Evolutionary conservation across 2,888 invertebrate genomes (phyloP), one percentile per base, ranked within the genome.

Genomic region (Abrostola tripartita): DNA sequence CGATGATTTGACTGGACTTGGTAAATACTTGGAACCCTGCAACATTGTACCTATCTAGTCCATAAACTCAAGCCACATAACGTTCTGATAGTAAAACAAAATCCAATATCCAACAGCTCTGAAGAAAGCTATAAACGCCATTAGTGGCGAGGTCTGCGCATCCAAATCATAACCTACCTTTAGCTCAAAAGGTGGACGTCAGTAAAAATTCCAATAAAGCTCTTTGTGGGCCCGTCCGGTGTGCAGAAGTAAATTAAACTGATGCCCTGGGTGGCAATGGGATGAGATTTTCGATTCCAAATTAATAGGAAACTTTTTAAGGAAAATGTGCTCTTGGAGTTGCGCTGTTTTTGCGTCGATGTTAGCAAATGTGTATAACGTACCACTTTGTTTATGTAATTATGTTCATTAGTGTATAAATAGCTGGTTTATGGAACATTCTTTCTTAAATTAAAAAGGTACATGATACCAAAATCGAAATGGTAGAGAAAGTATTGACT

Each of bases 121-220:
- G 24, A 9, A 40, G 8, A 9, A 9, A 9, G 44, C 10, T 24
- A 47, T 24, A 14, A 9, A 24, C 44, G 14, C 8, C 9, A 47
- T 71, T 66, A 54, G 72, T 38, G 56, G 50, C 47, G 61, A 72
- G 58, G 12, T 40, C 58, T 69, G 40, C 51, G 68, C 69, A 68
- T 71, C 59, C 53, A 61, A 80, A 81, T 82, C 82, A 84, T 82
- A 85, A 85, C 80, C 65, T 58, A 65, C 77, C 79, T 83, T 82
- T 82, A 70, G 68, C 68, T 70, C 74, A 71, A 79, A 81, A 81
- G 73, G 69, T 65, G 58, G 40, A 63, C 53, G 64, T 63, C 57
- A 40, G 69, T 64, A 82, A 86, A 87, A 86, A 81, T 72, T 82
- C 83, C 81, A 87, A 85, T 87, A 82, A 85, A 77, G 81, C 64